A percentile compares a stretch with the other conserved stretches of the same genome.
Conservation (phyloP, 2,797 vertebrate species). For the Spheniscus humboldti region DNA sequence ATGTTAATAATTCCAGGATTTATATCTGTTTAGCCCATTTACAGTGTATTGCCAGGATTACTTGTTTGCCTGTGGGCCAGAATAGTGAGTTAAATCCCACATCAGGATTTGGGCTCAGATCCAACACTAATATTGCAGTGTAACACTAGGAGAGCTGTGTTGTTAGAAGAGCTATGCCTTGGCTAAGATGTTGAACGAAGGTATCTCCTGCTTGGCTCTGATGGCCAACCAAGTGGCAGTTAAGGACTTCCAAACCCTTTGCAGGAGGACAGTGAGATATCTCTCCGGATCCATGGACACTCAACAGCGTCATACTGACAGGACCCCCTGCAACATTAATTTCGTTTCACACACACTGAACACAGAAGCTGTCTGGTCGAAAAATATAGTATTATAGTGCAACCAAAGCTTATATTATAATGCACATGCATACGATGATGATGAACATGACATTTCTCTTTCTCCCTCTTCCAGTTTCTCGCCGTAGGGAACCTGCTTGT, state of each 20-base stretch:
- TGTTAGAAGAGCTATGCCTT: neutral
- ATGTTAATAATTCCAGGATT: constrained; percentile 33
- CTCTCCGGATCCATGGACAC: neutral
- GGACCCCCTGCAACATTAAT: neutral
- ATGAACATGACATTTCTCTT: neutral
- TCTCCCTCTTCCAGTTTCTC: neutral
- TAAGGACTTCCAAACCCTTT: neutral
- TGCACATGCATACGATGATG: accelerated
- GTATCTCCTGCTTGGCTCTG: neutral
- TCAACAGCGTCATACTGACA: neutral
- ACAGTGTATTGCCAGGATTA: neutral
- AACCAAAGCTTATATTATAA: neutral
- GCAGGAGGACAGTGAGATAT: neutral
- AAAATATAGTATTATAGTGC: neutral
- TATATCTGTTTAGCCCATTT: constrained; percentile 26
- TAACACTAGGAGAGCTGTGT: neutral
- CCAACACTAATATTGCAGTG: neutral
- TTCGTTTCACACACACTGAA: neutral
- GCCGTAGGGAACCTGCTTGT: neutral
- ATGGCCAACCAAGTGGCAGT: neutral
- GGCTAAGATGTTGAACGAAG: neutral
- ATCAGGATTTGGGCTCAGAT: neutral
- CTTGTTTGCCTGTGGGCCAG: constrained; percentile 16
- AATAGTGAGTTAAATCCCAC: constrained; percentile 23
- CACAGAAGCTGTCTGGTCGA: neutral